phyloP scores from a whole-genome alignment of 2,113 vertebrate species.

The Emydocephalus ijimae region DNA sequence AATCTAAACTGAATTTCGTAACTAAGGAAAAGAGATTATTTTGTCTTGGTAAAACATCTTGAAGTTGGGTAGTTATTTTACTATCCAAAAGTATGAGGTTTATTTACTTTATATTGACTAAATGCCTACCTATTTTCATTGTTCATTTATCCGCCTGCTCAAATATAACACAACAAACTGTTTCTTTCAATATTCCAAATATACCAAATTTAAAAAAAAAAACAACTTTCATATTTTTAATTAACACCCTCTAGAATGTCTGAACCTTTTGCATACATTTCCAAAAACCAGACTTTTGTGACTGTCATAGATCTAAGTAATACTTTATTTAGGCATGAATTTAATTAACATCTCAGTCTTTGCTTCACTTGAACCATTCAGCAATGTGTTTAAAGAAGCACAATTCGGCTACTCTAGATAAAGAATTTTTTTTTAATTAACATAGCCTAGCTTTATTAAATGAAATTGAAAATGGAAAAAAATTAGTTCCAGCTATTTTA shows the following conservation, averaged over 20 bases:
- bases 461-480: slow-evolving; percentile 51
- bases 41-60: not conserved
- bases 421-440: slow-evolving; percentile 53
- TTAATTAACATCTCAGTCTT: slow-evolving; percentile 60
- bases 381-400: slow-evolving; percentile 41
- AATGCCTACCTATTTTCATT: slow-evolving; percentile 44
- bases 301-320: slow-evolving; percentile 52
- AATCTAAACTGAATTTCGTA: not conserved
- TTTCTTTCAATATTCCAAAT: slow-evolving; percentile 39
- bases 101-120: slow-evolving; percentile 46
- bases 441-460: slow-evolving; percentile 19
- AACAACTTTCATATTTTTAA: slow-evolving; percentile 58
- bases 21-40: not conserved
- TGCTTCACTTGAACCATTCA: slow-evolving; percentile 47
- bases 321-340: slow-evolving; percentile 53
- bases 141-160: slow-evolving; percentile 47
- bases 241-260: slow-evolving; percentile 54
- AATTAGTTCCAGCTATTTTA: slow-evolving; percentile 10
- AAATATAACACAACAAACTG: slow-evolving; percentile 40
- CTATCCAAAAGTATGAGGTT: slow-evolving; percentile 19
- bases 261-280: slow-evolving; percentile 56
- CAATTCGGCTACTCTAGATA: slow-evolving; percentile 48
- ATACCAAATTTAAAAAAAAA: not conserved
- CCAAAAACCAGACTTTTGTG: slow-evolving; percentile 43
- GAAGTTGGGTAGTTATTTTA: not conserved